Evolutionary conservation across 2,113 vertebrate genomes (phyloP).

Genomic region (Solea solea): DNA sequence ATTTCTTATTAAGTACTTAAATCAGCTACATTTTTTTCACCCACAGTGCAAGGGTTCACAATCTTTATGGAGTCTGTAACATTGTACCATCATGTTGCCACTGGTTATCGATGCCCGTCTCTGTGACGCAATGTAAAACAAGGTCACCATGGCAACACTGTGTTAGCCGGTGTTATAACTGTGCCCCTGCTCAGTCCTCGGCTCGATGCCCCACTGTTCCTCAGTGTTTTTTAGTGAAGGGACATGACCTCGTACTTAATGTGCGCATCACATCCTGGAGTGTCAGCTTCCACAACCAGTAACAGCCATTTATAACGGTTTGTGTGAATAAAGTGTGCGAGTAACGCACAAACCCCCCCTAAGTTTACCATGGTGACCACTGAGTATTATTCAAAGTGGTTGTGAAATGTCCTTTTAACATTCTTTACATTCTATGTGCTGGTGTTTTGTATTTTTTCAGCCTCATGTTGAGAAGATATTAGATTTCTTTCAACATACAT

Average conservation of each 20-base stretch:
- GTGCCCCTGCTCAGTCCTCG: not conserved
- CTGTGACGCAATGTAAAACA: not conserved
- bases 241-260: not conserved
- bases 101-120: not conserved
- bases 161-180: slow-evolving; percentile 13
- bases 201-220: not conserved
- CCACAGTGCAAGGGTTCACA: slow-evolving; percentile 30
- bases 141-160: slow-evolving; percentile 16
- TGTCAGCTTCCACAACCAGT: not conserved
- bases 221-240: no score
- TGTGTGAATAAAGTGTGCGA: not conserved
- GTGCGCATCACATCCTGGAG: slow-evolving; percentile 5
- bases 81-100: slow-evolving; percentile 2
- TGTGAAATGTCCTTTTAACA: not conserved
- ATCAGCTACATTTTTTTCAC: not conserved
- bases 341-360: not conserved
- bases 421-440: slow-evolving; percentile 44
- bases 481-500: slow-evolving; percentile 40
- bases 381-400: not conserved
- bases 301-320: no score
- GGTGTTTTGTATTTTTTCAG: slow-evolving; percentile 20
- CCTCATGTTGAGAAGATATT: slow-evolving; percentile 34
- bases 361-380: not conserved
- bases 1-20: not conserved
- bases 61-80: not conserved